Evolutionary conservation across 2,888 invertebrate species (phyloP).

Genomic region (Xestia c-nigrum): DNA sequence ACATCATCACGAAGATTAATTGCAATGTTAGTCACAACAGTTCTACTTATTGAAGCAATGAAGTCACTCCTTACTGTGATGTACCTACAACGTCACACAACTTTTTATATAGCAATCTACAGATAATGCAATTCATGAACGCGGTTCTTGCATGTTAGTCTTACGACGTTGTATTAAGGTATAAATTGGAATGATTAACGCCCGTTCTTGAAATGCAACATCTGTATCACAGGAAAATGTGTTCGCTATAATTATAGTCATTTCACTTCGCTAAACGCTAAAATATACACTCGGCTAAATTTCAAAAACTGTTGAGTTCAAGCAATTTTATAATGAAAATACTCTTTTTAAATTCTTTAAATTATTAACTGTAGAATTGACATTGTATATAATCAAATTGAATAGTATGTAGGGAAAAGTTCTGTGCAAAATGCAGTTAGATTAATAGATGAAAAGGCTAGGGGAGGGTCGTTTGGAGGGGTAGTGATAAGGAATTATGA

Average conservation of each 20-base stretch:
- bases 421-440: constrained; percentile 24
- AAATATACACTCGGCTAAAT: constrained; percentile 59
- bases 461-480: constrained; percentile 5
- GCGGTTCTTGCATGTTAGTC: neutral
- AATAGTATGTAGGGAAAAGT: constrained; percentile 59
- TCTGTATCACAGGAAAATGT: constrained; percentile 68
- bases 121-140: neutral
- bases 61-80: constrained; percentile 50
- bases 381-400: constrained; percentile 69
- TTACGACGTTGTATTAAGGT: neutral
- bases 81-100: constrained; percentile 50
- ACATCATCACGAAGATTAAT: constrained; percentile 1
- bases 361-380: constrained; percentile 63
- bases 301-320: constrained; percentile 50
- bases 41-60: constrained; percentile 60
- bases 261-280: constrained; percentile 71
- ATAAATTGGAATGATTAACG: neutral
- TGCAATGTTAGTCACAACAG: constrained; percentile 11
- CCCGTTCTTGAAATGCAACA: neutral
- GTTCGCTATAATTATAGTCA: constrained; percentile 70
- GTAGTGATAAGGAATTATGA: neutral
- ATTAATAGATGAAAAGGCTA: constrained; percentile 23
- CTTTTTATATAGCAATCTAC: constrained; percentile 60
- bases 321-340: constrained; percentile 48
- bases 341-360: constrained; percentile 57